Percentiles rank a stretch among this genome's conserved stretches.
Conservation (phyloP, 2,888 invertebrate genomes). For the Lasioglossum villosulum region DNA sequence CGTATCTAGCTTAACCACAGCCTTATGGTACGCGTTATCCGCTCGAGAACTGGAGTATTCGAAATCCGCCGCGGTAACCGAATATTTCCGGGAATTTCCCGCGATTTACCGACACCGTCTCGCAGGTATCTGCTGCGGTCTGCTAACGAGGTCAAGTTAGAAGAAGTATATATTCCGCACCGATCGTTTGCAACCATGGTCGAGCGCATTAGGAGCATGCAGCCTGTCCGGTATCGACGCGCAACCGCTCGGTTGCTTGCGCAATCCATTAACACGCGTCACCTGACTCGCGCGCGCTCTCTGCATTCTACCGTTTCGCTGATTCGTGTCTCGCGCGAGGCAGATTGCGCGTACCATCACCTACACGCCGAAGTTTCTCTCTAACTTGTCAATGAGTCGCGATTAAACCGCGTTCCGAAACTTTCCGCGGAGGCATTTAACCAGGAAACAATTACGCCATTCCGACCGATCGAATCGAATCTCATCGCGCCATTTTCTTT, state of each 20-base stretch:
- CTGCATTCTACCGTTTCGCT: slow-evolving; percentile 2
- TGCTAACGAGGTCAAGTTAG: slow-evolving; percentile 39
- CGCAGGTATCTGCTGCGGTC: slow-evolving; percentile 20
- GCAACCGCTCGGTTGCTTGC: slow-evolving; percentile 67
- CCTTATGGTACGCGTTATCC: not conserved
- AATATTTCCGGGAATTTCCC: slow-evolving; percentile 26
- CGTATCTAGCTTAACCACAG: not conserved
- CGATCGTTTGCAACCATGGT: slow-evolving; percentile 49
- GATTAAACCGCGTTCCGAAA: not conserved
- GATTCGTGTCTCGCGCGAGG: slow-evolving; percentile 17
- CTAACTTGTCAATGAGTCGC: not conserved
- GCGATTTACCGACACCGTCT: slow-evolving; percentile 6
- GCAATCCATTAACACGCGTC: slow-evolving; percentile 78
- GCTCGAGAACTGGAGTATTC: not conserved
- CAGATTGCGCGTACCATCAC: not conserved
- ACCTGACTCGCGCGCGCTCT: slow-evolving; percentile 69
- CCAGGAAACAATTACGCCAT: not conserved
- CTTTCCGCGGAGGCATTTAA: not conserved
- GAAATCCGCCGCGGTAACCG: slow-evolving; percentile 6
- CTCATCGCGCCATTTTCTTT: not conserved
- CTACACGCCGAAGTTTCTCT: not conserved
- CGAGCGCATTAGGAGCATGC: slow-evolving; percentile 59
- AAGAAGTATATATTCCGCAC: slow-evolving; percentile 37
- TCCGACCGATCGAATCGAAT: not conserved
- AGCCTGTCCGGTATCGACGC: slow-evolving; percentile 62